Percentiles rank a stretch among this genome's conserved stretches.
These are phyloP conservation scores for Sarcophaga caerulescens DNA, from an alignment of 2,888 invertebrate species.

Conservation along the genomic window DNA sequence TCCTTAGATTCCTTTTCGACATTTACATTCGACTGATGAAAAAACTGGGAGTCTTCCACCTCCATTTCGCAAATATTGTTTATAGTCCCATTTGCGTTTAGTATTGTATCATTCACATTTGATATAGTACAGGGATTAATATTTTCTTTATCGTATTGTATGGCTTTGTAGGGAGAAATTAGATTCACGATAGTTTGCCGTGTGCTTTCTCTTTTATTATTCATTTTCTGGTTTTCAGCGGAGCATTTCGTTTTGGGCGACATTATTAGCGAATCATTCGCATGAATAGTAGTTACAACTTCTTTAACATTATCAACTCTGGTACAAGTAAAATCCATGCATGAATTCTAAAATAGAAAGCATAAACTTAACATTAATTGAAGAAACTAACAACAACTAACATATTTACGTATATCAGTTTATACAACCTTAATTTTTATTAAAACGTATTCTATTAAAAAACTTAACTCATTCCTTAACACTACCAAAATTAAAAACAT, in stretches of 20 bases:
- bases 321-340: neutral
- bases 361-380: neutral
- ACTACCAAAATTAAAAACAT: too few relatives aligned
- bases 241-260: neutral
- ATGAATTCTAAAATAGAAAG: neutral
- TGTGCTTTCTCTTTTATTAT: conserved; percentile 1
- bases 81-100: conserved; percentile 15
- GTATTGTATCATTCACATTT: neutral
- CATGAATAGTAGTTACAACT: conserved; percentile 27
- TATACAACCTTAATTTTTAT: too few relatives aligned
- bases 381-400: too few relatives aligned
- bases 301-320: neutral
- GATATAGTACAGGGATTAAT: neutral
- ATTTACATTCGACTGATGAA: neutral
- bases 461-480: too few relatives aligned
- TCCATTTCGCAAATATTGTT: conserved; percentile 25
- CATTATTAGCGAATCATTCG: conserved; percentile 28
- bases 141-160: conserved; percentile 41
- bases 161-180: neutral
- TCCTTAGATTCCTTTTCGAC: conserved; percentile 27
- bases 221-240: neutral
- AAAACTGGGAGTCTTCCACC: neutral
- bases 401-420: too few relatives aligned
- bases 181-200: neutral
- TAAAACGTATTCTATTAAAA: too few relatives aligned